Base-by-base conservation (phyloP, 2,113 vertebrate genomes). In the Bungarus multicinctus region DNA sequence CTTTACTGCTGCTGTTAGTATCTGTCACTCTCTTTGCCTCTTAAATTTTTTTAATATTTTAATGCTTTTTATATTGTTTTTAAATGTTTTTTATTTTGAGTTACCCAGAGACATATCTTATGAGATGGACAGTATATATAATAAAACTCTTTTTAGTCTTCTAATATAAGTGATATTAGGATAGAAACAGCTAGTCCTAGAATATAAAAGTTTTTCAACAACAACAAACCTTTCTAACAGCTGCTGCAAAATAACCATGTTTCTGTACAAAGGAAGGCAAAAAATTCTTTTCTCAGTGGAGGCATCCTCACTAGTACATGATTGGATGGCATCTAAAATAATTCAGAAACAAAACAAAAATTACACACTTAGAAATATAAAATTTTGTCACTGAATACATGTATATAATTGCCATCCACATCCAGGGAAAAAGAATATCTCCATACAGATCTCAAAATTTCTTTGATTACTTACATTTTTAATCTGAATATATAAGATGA, bases 211-310 rank as follows among this genome's bases (percentile, higher is more conserved):
- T 12, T 53, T 60, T 39, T 3, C 22, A 90, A 34, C 22, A 58
- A 14, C 1, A 85, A 93, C 64, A 45, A 88, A 92, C 99, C 98
- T 98, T 96, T 97, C 97, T 25, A 99, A 97, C 90, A 99, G 96
- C 74, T 95, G 97, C 95, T 98, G 94, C 89, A 99, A 97, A 91
- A 96, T 93, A 93, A 99, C 97, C 96, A 98, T 98, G 97, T 99
- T 99, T 92, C 96, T 97, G 94, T 99, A 98, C 7, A 99, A 98
- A 58, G 99, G 98, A 94, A 99, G 97, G 94, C 98, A 98, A 91
- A 98, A 91, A 91, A 97, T 97, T 85, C 96, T 96, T 95, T 98
- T 98, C 3, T 97, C 96, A 90, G 88, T 92, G 23, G 97, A 95
- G 69, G 97, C 81, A 12, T 89, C 96, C 93, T 98, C 98, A 47